phyloP scores from a whole-genome alignment of 1,140 invertebrate species.

The Temnothorax curvispinosus region DNA sequence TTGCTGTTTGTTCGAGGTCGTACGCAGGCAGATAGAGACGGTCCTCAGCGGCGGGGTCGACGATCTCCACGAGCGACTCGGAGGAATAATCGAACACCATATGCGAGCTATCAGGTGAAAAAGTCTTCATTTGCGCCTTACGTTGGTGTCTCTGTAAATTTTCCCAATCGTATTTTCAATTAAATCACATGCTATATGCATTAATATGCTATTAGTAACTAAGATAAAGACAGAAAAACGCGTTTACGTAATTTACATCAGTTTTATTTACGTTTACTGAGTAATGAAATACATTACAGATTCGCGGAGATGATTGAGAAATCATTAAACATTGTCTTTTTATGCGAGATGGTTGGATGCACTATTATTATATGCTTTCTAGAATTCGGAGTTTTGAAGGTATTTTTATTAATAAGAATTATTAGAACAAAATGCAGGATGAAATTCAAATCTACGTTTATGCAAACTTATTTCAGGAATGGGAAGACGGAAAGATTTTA shows the following conservation, averaged over 20 bases:
- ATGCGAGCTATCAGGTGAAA: constrained; percentile 76
- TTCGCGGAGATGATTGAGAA: constrained; percentile 80
- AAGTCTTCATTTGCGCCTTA: neutral
- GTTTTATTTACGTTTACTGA: neutral
- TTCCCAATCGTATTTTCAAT: neutral
- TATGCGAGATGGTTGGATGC: constrained; percentile 81
- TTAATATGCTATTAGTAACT: neutral
- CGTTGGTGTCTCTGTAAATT: neutral
- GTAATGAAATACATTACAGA: constrained; percentile 67
- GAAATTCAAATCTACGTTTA: neutral
- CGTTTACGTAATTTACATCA: neutral
- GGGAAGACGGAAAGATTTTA: constrained; percentile 75
- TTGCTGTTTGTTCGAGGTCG: constrained; percentile 79
- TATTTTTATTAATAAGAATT: constrained; percentile 35
- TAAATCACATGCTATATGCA: neutral
- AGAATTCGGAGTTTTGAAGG: constrained; percentile 80
- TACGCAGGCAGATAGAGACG: constrained; percentile 70
- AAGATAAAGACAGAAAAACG: neutral
- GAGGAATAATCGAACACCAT: constrained; percentile 73
- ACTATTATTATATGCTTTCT: constrained; percentile 83
- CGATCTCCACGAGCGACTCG: constrained; percentile 41
- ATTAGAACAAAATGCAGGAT: neutral
- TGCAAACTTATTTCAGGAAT: constrained; percentile 73
- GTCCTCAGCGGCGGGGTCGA: constrained; percentile 33
- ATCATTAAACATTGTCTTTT: constrained; percentile 80